Conservation (phyloP, 2,888 invertebrate species). For the Troglohyphantes excavatus region DNA sequence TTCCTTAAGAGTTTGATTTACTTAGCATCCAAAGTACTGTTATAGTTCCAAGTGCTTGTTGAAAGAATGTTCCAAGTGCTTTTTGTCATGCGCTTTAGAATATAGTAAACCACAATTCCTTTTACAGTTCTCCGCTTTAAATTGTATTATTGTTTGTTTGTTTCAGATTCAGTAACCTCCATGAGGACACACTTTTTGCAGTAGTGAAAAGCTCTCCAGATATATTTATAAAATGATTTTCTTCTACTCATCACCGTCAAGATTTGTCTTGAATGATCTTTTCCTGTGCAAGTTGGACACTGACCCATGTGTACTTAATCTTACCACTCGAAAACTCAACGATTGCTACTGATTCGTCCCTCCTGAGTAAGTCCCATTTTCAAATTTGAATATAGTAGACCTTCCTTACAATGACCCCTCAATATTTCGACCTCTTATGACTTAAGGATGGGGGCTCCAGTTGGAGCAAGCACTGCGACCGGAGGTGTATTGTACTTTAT, state of each 20-base stretch:
- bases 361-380: background rate
- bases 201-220: background rate
- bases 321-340: background rate
- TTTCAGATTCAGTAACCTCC: constrained; percentile 52
- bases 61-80: too few species aligned
- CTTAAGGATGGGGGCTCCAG: too few species aligned
- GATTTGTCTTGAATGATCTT: background rate
- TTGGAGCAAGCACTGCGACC: too few species aligned
- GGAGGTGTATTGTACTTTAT: too few species aligned
- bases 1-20: too few species aligned
- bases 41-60: too few species aligned
- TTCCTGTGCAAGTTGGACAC: background rate
- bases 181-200: constrained; percentile 13
- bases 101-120: too few species aligned
- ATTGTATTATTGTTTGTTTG: background rate
- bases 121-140: too few species aligned
- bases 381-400: background rate
- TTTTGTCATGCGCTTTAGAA: too few species aligned
- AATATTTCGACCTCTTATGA: too few species aligned
- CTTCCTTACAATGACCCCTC: too few species aligned
- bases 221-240: constrained; percentile 7
- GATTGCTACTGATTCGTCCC: background rate
- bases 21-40: too few species aligned
- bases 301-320: background rate
- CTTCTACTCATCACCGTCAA: background rate